Evolutionary conservation across 2,113 vertebrate genomes (phyloP), one percentile per base, ranked within the genome.

Genomic region (Heptranchias perlo): DNA sequence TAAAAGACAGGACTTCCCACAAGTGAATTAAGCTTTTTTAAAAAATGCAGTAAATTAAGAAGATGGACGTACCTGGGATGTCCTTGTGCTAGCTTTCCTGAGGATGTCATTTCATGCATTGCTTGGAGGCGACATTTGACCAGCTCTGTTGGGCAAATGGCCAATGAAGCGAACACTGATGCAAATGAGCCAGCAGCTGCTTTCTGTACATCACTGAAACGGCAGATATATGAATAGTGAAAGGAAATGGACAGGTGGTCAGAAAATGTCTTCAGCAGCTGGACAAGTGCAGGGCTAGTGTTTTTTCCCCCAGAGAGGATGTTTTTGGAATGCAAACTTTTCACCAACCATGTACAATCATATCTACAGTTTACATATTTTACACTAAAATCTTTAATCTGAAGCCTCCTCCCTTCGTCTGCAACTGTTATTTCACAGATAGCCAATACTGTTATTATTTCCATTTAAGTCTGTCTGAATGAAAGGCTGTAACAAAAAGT

Each of bases 91-190:
- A 99, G 98, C 97, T 98, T 99, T 47, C 99, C 99, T 0, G 98
- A 98, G 0, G 97, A 25, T 96, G 98, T 97, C 99, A 99, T 98
- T 96, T 99, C 99, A 0, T 98, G 98, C 99, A 99, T 99, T 96
- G 99, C 97, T 97, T 99, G 99, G 61, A 99, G 98, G 3, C 99
- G 98, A 97, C 99, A 99, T 97, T 99, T 99, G 95, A 99, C 98
- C 0, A 99, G 98, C 97, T 99, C 99, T 0, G 99, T 99, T 92
- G 99, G 99, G 95, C 99, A 99, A 6, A 99, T 98, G 6, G 99
- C 99, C 21, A 99, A 96, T 0, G 99, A 98, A 8, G 99, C 98
- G 96, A 99, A 99, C 96, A 99, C 98, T 14, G 99, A 99, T 0
- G 99, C 98, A 0, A 99, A 98, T 14, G 99, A 99, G 11, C 99